Percentiles rank a stretch among this genome's conserved stretches.
Conservation (phyloP, 2,888 invertebrate genomes). For the Scaptomyza tumidula region DNA sequence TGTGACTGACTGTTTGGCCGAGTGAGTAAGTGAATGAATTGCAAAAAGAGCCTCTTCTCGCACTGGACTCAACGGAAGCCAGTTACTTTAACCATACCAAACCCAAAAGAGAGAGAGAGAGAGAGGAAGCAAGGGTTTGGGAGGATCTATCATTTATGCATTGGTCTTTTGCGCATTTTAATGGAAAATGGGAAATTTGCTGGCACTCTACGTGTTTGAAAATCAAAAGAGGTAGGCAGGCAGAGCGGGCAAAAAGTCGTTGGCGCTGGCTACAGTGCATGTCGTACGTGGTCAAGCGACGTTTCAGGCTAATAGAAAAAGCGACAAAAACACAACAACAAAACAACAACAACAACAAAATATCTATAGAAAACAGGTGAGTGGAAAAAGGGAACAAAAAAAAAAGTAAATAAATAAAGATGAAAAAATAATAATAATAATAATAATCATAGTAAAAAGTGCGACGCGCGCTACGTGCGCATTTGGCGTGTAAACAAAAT, state of each 20-base stretch:
- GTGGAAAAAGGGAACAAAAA: slow-evolving; percentile 3
- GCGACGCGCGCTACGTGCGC: slow-evolving; percentile 70
- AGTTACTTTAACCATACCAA: slow-evolving; percentile 25
- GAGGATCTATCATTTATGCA: slow-evolving; percentile 74
- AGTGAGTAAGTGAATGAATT: slow-evolving; percentile 59
- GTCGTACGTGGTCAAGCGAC: slow-evolving; percentile 71
- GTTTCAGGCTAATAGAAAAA: slow-evolving; percentile 73
- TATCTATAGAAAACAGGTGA: slow-evolving; percentile 37
- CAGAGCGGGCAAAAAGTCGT: slow-evolving; percentile 10
- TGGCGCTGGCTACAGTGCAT: slow-evolving; percentile 42
- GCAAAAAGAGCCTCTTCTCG: slow-evolving; percentile 33
- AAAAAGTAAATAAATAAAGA: slow-evolving; percentile 21
- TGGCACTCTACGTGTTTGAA: slow-evolving; percentile 72
- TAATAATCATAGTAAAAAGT: slow-evolving; percentile 77
- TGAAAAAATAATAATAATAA: slow-evolving; percentile 41
- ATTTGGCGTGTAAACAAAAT: slow-evolving; percentile 79
- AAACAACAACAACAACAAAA: slow-evolving; percentile 12
- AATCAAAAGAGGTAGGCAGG: slow-evolving; percentile 52
- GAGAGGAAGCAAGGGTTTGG: neutral
- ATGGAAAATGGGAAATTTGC: slow-evolving; percentile 69
- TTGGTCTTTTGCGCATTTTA: slow-evolving; percentile 74
- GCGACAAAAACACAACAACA: slow-evolving; percentile 33
- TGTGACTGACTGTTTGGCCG: slow-evolving; percentile 25
- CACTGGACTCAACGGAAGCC: slow-evolving; percentile 39
- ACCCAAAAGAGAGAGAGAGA: neutral